Evolutionary conservation across 2,888 invertebrate species (phyloP).

Genomic region (Ennomos quercinarius): DNA sequence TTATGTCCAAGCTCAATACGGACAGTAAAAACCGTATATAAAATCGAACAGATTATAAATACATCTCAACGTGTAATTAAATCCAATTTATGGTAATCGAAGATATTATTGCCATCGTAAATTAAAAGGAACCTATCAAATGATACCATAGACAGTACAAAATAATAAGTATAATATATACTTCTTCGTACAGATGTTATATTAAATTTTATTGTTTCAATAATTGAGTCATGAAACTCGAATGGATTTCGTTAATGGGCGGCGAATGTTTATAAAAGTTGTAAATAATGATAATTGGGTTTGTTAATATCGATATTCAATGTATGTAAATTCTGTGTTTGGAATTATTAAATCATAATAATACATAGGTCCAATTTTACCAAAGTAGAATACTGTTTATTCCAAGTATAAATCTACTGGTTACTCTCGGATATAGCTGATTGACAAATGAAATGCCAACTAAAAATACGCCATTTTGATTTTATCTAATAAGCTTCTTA

Average conservation of each 20-base stretch:
- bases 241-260: constrained; percentile 48
- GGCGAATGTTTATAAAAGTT: constrained; percentile 52
- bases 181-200: constrained; percentile 43
- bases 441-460: too few relatives aligned
- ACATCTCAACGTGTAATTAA: constrained; percentile 60
- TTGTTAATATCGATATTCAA: constrained; percentile 28
- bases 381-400: too few relatives aligned
- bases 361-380: too few relatives aligned
- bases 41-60: constrained; percentile 47
- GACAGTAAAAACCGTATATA: constrained; percentile 32
- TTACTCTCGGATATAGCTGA: too few relatives aligned
- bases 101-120: constrained; percentile 64
- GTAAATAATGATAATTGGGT: constrained; percentile 54
- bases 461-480: too few relatives aligned
- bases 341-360: too few relatives aligned
- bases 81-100: constrained; percentile 63
- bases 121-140: constrained; percentile 58
- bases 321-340: constrained; percentile 7
- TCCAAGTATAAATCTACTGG: too few relatives aligned
- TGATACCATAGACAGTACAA: constrained; percentile 50
- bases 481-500: too few relatives aligned
- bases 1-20: constrained; percentile 16
- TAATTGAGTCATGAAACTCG: constrained; percentile 67
- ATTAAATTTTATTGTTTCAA: constrained; percentile 65
- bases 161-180: constrained; percentile 29